phyloP scores from a whole-genome alignment of 2,888 invertebrate genomes.

The Papilio gigon region DNA sequence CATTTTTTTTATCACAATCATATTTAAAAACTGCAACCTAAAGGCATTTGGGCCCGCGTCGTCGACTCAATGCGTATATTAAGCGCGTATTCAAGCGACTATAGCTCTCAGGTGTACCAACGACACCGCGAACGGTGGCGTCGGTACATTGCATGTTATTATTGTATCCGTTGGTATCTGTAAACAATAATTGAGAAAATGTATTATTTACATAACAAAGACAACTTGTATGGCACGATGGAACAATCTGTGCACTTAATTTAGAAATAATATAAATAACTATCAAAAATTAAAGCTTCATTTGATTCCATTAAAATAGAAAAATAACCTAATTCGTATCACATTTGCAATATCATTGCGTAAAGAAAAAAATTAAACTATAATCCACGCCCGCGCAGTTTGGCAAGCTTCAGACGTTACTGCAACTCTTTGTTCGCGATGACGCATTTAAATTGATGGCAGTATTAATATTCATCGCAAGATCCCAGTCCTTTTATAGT shows the following conservation, averaged over 20 bases:
- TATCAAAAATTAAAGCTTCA: slow-evolving; percentile 27
- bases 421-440: slow-evolving; percentile 14
- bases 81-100: no score
- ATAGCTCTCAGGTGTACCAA: no score
- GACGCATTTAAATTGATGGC: slow-evolving; percentile 13
- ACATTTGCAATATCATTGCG: slow-evolving; percentile 22
- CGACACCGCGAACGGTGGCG: no score
- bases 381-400: slow-evolving; percentile 23
- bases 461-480: slow-evolving; percentile 42
- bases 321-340: slow-evolving; percentile 14
- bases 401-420: slow-evolving; percentile 29
- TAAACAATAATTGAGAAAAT: slow-evolving; percentile 22
- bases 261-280: slow-evolving; percentile 2
- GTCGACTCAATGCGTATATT: no score
- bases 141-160: not conserved
- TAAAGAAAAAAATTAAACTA: slow-evolving; percentile 13
- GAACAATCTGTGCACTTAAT: slow-evolving; percentile 6
- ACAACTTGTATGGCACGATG: not conserved
- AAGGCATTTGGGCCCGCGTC: no score
- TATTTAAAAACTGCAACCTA: no score
- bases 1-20: no score
- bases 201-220: slow-evolving; percentile 14
- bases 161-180: slow-evolving; percentile 10
- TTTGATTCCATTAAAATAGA: not conserved
- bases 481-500: slow-evolving; percentile 40